Base-by-base conservation (phyloP, 1,140 invertebrate species). In the Lasaia peninsularis region DNA sequence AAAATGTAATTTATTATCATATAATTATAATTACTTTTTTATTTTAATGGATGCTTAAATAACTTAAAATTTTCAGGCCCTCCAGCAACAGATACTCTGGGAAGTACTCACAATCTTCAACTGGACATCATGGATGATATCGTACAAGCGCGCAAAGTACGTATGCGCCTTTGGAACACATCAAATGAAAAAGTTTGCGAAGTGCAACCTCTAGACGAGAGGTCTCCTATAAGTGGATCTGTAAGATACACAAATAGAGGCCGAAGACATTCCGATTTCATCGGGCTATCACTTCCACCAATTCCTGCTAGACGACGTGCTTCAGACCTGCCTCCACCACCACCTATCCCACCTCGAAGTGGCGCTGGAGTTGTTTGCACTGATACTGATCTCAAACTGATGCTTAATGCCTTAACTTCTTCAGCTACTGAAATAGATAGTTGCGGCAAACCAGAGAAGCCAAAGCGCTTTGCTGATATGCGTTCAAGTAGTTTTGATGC, bases 101-200 rank as follows among this genome's bases (percentile, higher is more conserved):
- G 95, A 33, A 95, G 94, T 73, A 92, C 93, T 11, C 95, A 95
- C 73, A 96, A 96, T 76, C 86, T 96, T 14, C 94, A 96, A 69
- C 86, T 96, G 56, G 95, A 96, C 70, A 96, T 96, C 57, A 96
- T 96, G 95, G 95, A 96, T 67, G 94, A 96, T 71, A 96, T 96
- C 33, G 93, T 96, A 16, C 94, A 95, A 75, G 93, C 94, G 0
- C 90, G 94, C 35, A 96, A 96, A 90, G 95, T 94, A 0, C 90
- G 93, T 40, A 92, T 96, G 90, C 95, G 94, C 80, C 92, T 96
- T 73, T 96, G 94, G 93, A 95, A 94, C 49, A 95, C 94, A 2
- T 93, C 94, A 51, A 93, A 91, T 58, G 95, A 96, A 78, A 92
- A 93, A 59, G 92, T 96, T 0, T 95, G 94, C 75, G 95, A 96